Base-by-base conservation (phyloP, 2,888 invertebrate genomes). In the Stenodera caucasica region DNA sequence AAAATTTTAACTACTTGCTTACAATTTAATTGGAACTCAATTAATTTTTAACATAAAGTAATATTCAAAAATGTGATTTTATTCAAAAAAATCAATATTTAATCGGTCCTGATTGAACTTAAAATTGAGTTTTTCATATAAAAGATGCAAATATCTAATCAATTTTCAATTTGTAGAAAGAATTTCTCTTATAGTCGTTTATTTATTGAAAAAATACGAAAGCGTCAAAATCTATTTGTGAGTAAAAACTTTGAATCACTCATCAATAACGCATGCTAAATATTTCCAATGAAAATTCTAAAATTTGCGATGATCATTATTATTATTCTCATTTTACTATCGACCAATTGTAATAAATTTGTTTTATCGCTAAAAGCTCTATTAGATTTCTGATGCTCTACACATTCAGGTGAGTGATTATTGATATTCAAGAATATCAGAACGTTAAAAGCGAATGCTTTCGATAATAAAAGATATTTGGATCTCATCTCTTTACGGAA, bases 81-180 rank as follows among this genome's bases (percentile, higher is more conserved):
- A n/a, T n/a, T n/a, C n/a, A n/a, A n/a, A 21, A 30, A 61, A 57
- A 61, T 61, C 30, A 61, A 57, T 54, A 53, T 54, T 45, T 61
- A 57, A 54, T 53, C 37, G n/a, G 58, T 21, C 5, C 45, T 57
- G 49, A 61, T 52, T 61, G 62, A 62, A 58, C 50, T 51, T 62
- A 52, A 52, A 62, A 62, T 62, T 62, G 62, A 62, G 49, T 62
- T 62, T 61, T 55, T 53, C n/a, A 55, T 49, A 21, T 50, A 55
- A 53, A 61, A 55, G 53, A 54, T 35, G 30, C 40, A 32, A 50
- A 51, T n/a, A 62, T 45, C 45, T 3, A 57, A 52, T 45, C 53
- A 61, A 55, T 61, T 51, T 58, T 55, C 49, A 62, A 62, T 62
- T 55, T 55, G 45, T 52, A 52, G 53, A 55, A 58, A 40, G 40